A percentile compares a stretch with the other conserved stretches of the same genome.
These are phyloP conservation scores for Zaprionus taronus DNA, from an alignment of 1,140 invertebrate genomes.

Conservation along the genomic window DNA sequence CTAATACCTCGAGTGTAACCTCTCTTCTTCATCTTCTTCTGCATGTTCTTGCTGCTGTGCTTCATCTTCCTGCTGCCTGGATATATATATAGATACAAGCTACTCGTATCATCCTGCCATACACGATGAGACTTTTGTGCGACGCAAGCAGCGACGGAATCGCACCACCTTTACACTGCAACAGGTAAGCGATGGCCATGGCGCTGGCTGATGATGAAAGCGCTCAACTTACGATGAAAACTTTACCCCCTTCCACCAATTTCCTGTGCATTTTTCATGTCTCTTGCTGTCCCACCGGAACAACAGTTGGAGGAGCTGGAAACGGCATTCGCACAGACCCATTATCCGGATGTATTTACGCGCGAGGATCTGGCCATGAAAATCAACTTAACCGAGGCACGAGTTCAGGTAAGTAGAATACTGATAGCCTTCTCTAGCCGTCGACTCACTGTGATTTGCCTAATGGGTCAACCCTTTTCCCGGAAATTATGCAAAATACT, in stretches of 20 bases:
- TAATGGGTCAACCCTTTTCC: slow-evolving; percentile 16
- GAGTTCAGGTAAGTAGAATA: slow-evolving; percentile 93
- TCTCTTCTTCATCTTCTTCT: slow-evolving; percentile 19
- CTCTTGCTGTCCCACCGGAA: background rate
- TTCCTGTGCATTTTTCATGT: slow-evolving; percentile 63
- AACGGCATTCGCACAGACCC: slow-evolving; percentile 98
- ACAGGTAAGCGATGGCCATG: slow-evolving; percentile 89
- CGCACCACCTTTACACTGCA: slow-evolving; percentile 98
- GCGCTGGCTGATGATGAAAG: background rate
- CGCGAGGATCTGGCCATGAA: slow-evolving; percentile 99
- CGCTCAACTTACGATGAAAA: slow-evolving; percentile 13
- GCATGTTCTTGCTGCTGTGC: slow-evolving; percentile 43
- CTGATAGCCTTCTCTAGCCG: slow-evolving; percentile 3
- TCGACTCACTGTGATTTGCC: slow-evolving; percentile 17
- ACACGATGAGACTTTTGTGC: slow-evolving; percentile 98
- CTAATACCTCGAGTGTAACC: slow-evolving; percentile 27
- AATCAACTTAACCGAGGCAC: slow-evolving; percentile 98
- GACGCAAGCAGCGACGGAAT: slow-evolving; percentile 97
- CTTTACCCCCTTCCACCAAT: background rate
- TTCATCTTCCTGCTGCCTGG: slow-evolving; percentile 50
- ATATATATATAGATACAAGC: slow-evolving; percentile 89
- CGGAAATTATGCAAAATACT: slow-evolving; percentile 62
- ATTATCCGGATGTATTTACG: slow-evolving; percentile 99
- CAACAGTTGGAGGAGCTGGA: slow-evolving; percentile 95
- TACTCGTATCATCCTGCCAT: slow-evolving; percentile 97